phyloP scores from a whole-genome alignment of 92 coral and sea anemone genomes.

The Palythoa grandis region DNA sequence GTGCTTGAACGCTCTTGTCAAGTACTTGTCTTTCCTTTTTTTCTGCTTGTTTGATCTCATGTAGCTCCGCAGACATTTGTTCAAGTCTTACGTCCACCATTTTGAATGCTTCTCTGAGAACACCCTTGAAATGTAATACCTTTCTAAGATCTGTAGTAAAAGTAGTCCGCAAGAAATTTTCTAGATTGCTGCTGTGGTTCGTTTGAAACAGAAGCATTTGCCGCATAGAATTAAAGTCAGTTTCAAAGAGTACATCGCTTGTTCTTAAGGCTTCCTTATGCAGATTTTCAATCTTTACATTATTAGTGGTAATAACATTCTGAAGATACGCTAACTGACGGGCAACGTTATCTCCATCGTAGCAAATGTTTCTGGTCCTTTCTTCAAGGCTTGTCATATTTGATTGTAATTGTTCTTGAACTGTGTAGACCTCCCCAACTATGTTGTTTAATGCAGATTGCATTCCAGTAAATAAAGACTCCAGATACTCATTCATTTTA shows the following conservation, averaged over 20 bases:
- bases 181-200: background rate
- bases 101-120: conserved; percentile 11
- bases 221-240: conserved; percentile 6
- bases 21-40: background rate
- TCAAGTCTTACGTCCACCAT: conserved; percentile 5
- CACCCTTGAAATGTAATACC: background rate
- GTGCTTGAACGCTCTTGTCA: background rate
- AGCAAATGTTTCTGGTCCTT: background rate
- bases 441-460: conserved; percentile 1
- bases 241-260: background rate
- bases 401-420: background rate
- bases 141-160: background rate
- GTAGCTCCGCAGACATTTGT: conserved; percentile 5
- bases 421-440: background rate
- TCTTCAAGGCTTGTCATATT: background rate
- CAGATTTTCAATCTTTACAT: conserved; percentile 8
- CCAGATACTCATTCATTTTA: conserved; percentile 7
- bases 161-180: background rate
- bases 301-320: background rate
- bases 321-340: background rate
- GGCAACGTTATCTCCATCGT: no score
- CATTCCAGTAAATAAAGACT: background rate
- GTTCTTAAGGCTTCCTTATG: conserved; percentile 10
- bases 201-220: conserved; percentile 33
- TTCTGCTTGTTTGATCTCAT: conserved; percentile 3